These are phyloP conservation scores for Thunnus thynnus DNA, from an alignment of 2,113 vertebrate genomes.

Conservation along the genomic window DNA sequence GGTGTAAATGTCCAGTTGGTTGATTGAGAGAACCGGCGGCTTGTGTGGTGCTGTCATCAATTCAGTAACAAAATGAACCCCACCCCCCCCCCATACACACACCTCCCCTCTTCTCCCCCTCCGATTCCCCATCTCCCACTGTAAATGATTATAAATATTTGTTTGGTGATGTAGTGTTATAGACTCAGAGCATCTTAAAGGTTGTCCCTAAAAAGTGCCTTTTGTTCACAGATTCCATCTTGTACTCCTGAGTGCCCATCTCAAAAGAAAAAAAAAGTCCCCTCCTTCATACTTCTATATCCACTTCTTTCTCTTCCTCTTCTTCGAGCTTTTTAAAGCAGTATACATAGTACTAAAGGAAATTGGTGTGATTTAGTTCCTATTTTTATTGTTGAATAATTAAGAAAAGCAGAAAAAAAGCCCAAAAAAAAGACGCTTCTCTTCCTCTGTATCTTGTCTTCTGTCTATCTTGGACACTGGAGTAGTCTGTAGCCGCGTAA, in stretches of 20 bases:
- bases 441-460: constrained; percentile 83
- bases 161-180: constrained; percentile 89
- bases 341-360: constrained; percentile 91
- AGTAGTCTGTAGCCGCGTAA: constrained; percentile 87
- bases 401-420: constrained; percentile 75
- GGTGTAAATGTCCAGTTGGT: constrained; percentile 63
- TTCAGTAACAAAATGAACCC: constrained; percentile 51
- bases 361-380: constrained; percentile 90
- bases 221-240: constrained; percentile 89
- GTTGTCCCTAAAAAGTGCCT: constrained; percentile 90
- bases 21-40: constrained; percentile 40
- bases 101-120: background rate
- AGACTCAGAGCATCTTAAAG: constrained; percentile 90
- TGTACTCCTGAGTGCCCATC: constrained; percentile 86
- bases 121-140: constrained; percentile 62
- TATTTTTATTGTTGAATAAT: constrained; percentile 88
- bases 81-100: background rate
- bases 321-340: constrained; percentile 88
- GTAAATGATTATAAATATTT: constrained; percentile 88
- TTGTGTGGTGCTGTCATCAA: constrained; percentile 52
- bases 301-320: constrained; percentile 82
- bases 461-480: constrained; percentile 87
- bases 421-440: constrained; percentile 75
- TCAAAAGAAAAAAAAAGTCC: constrained; percentile 79
- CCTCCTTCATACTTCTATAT: constrained; percentile 85